These are phyloP conservation scores for Cabera pusaria DNA, from an alignment of 2,888 invertebrate species.

Conservation along the genomic window DNA sequence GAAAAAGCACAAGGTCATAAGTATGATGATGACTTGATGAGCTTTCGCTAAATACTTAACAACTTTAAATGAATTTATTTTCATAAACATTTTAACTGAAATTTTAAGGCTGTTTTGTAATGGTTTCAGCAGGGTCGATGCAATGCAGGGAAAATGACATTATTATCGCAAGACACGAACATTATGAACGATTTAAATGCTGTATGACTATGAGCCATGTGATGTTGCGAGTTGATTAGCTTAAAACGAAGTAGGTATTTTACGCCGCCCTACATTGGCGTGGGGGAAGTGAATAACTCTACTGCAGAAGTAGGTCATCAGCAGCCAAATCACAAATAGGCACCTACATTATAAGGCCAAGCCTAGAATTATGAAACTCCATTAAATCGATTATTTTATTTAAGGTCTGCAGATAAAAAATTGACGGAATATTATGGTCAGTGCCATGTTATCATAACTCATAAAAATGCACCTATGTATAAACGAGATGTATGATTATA, in stretches of 20 bases:
- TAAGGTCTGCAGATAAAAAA: too few species aligned
- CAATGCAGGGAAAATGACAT: slow-evolving; percentile 2
- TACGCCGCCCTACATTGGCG: slow-evolving; percentile 11
- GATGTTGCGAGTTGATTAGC: slow-evolving; percentile 13
- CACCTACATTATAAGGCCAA: slow-evolving; percentile 2
- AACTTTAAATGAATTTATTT: too few species aligned
- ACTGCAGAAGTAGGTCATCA: slow-evolving; percentile 20
- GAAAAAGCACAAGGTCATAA: slow-evolving; percentile 1
- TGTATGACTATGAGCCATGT: slow-evolving; percentile 6
- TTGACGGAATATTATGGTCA: too few species aligned
- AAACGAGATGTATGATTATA: too few species aligned
- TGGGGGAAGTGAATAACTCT: slow-evolving; percentile 16
- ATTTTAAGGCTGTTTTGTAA: too few species aligned
- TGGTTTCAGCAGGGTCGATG: too few species aligned
- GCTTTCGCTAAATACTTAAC: too few species aligned
- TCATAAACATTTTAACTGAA: too few species aligned
- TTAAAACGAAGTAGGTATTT: slow-evolving; percentile 7
- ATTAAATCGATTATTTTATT: too few species aligned
- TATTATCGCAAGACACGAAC: slow-evolving; percentile 5
- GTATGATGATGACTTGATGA: too few species aligned
- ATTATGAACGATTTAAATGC: slow-evolving; percentile 7
- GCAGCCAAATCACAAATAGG: slow-evolving; percentile 11
- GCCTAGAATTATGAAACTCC: slow-evolving; percentile 1
- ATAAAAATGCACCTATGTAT: too few species aligned
- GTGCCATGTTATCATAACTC: too few species aligned